Conservation (phyloP, 2,797 vertebrate species). For the Oreortyx pictus region DNA sequence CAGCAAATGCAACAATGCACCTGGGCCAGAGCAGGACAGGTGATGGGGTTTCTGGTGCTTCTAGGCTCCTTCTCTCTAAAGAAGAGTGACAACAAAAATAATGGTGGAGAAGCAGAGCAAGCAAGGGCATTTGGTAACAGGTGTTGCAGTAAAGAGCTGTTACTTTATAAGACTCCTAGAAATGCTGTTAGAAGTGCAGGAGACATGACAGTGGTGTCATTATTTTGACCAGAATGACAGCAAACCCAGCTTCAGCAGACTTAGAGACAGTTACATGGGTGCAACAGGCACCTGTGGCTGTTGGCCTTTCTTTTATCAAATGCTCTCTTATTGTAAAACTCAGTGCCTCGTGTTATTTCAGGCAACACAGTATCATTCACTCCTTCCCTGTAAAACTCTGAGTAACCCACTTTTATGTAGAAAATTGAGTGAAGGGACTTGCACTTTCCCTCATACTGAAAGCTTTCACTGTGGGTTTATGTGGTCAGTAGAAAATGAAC, state of each 20-base stretch:
- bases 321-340: constrained; percentile 35
- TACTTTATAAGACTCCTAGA: not conserved
- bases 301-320: constrained; percentile 57
- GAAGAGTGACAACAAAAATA: not conserved
- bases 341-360: not conserved
- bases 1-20: not conserved
- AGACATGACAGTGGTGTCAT: not conserved
- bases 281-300: not conserved
- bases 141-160: not conserved
- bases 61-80: not conserved
- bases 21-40: not conserved
- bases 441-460: not conserved
- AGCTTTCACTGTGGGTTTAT: not conserved
- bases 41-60: not conserved
- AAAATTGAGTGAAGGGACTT: not conserved
- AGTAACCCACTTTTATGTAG: not conserved
- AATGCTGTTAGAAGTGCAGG: constrained; percentile 21
- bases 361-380: not conserved
- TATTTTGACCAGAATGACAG: constrained; percentile 37
- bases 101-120: not conserved
- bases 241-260: constrained; percentile 18
- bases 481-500: not conserved
- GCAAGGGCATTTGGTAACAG: not conserved
- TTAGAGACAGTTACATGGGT: not conserved
- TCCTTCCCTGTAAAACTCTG: not conserved